These are phyloP conservation scores for Stichodactyla mertensii DNA, from an alignment of 64 coral and sea anemone species.

Conservation along the genomic window DNA sequence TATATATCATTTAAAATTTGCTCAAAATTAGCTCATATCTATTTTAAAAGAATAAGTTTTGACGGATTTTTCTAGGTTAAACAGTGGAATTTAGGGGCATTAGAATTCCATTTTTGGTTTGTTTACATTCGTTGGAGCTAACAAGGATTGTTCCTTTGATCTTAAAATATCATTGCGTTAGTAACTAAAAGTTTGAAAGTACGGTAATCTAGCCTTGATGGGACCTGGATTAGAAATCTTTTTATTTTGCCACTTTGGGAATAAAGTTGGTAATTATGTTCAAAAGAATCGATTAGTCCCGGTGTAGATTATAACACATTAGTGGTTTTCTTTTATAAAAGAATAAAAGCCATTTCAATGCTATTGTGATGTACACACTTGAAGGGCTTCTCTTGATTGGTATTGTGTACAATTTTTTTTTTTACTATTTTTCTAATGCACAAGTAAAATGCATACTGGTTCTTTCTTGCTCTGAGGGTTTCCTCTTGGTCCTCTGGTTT, in stretches of 20 bases:
- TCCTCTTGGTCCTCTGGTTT: neutral
- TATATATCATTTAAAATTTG: no score
- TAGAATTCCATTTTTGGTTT: neutral
- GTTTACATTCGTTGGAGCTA: neutral
- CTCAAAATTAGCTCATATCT: neutral
- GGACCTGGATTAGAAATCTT: no score
- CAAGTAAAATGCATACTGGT: neutral
- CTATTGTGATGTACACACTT: neutral
- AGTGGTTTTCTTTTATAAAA: neutral
- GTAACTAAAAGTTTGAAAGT: no score
- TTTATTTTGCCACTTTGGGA: neutral
- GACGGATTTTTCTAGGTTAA: neutral
- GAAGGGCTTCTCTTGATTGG: no score
- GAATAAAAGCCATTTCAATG: slow-evolving; percentile 5
- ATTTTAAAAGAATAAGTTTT: neutral
- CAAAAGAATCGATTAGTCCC: no score
- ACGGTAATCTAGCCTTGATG: no score
- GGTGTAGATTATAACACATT: neutral
- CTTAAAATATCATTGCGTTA: neutral
- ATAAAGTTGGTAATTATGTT: no score
- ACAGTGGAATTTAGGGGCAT: neutral
- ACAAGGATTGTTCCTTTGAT: neutral
- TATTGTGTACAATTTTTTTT: neutral
- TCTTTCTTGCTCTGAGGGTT: no score
- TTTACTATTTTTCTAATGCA: neutral